A percentile compares a stretch with the other conserved stretches of the same genome.
Evolutionary conservation across 2,797 vertebrate genomes (phyloP).

Genomic region (Oophaga sylvatica): DNA sequence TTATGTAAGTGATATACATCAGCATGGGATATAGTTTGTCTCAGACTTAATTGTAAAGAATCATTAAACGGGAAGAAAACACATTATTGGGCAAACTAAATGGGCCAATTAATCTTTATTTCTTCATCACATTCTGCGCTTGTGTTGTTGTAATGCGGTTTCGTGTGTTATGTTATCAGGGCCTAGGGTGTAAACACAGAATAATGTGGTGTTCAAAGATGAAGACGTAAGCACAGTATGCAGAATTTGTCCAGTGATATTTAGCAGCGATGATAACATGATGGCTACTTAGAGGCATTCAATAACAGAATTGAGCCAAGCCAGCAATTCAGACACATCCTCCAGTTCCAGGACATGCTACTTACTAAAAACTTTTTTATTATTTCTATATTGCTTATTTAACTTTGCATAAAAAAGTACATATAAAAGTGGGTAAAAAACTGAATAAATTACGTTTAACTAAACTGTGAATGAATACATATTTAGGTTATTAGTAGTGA

Average conservation of each 20-base stretch:
- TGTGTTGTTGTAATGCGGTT: constrained; percentile 9
- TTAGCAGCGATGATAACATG: constrained; percentile 25
- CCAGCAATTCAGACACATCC: constrained; percentile 8
- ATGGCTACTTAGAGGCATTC: constrained; percentile 30
- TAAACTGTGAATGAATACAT: neutral
- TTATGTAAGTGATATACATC: constrained; percentile 12
- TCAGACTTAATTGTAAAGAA: neutral
- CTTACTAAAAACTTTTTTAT: neutral
- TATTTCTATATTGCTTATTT: neutral
- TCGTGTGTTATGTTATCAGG: neutral
- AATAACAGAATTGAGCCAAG: constrained; percentile 15
- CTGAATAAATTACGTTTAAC: neutral
- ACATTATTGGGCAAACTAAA: neutral
- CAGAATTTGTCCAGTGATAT: constrained; percentile 29
- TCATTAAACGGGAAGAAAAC: constrained; percentile 16
- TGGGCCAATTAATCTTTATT: constrained; percentile 25
- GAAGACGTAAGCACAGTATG: constrained; percentile 23
- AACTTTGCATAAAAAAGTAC: neutral
- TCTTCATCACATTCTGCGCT: neutral
- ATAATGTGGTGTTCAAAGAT: constrained; percentile 8
- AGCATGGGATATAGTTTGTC: constrained; percentile 2
- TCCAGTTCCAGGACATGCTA: neutral
- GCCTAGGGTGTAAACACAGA: constrained; percentile 8
- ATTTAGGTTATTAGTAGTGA: neutral
- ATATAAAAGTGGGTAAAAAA: neutral